Conservation (phyloP, 2,113 vertebrate genomes). For the Barbus barbus region DNA sequence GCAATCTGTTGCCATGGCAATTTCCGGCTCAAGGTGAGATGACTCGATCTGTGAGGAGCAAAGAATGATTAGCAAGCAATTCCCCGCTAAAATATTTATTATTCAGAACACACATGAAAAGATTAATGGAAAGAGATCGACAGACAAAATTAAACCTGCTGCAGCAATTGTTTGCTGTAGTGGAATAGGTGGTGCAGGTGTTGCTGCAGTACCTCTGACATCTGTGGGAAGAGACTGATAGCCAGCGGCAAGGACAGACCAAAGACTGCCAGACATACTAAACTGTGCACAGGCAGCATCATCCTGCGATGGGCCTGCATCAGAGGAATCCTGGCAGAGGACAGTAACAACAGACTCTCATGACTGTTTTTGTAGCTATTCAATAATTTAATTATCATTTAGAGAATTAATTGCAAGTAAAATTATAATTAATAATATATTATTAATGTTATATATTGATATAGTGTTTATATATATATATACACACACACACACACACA, state of each 20-base stretch:
- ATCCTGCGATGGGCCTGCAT: constrained; percentile 85
- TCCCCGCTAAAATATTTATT: constrained; percentile 21
- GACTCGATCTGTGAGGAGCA: constrained; percentile 85
- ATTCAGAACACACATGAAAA: neutral
- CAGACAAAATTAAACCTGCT: neutral
- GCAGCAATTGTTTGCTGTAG: constrained; percentile 15
- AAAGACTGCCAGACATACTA: constrained; percentile 94
- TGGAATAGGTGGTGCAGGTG: constrained; percentile 2
- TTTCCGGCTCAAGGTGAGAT: constrained; percentile 90
- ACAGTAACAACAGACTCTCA: constrained; percentile 27
- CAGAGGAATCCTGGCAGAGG: constrained; percentile 78
- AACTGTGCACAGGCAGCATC: constrained; percentile 89
- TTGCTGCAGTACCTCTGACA: constrained; percentile 87
- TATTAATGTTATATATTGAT: neutral
- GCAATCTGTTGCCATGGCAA: constrained; percentile 86
- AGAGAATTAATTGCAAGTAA: neutral
- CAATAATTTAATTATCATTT: too few relatives aligned
- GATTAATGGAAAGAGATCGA: constrained; percentile 20
- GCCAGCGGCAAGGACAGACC: constrained; percentile 93
- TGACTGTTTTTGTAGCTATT: too few relatives aligned
- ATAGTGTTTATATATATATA: neutral
- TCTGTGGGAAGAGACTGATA: constrained; percentile 98
- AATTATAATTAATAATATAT: neutral
- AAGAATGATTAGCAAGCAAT: constrained; percentile 47
- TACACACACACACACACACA: too few relatives aligned